Evolutionary conservation across 2,888 invertebrate genomes (phyloP).

Genomic region (Automeris io): DNA sequence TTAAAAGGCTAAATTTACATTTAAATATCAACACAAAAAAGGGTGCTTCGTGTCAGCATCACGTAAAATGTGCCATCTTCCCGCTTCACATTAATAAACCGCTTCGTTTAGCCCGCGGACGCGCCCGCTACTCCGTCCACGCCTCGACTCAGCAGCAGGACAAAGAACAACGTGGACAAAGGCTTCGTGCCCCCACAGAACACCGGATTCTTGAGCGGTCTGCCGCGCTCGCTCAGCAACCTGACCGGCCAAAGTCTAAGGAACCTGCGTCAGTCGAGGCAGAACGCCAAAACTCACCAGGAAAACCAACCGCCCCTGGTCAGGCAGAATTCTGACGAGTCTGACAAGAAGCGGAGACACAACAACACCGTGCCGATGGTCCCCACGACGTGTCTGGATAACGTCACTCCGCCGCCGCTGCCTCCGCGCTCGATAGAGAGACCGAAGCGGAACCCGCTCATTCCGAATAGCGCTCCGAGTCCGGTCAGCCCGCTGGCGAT

Average conservation of each 20-base stretch:
- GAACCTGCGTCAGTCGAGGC: slow-evolving; percentile 48
- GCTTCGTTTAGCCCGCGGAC: slow-evolving; percentile 23
- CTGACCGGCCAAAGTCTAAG: slow-evolving; percentile 65
- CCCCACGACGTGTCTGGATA: slow-evolving; percentile 63
- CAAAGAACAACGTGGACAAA: slow-evolving; percentile 26
- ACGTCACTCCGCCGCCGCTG: slow-evolving; percentile 52
- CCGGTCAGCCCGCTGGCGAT: slow-evolving; percentile 38
- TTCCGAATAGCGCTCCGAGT: slow-evolving; percentile 22
- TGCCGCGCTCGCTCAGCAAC: slow-evolving; percentile 66
- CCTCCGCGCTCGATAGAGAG: slow-evolving; percentile 52
- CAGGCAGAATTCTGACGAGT: slow-evolving; percentile 51
- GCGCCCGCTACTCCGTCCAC: slow-evolving; percentile 18
- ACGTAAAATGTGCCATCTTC: slow-evolving; percentile 6
- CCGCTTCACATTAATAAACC: slow-evolving; percentile 12
- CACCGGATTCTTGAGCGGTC: slow-evolving; percentile 59
- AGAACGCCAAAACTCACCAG: slow-evolving; percentile 29
- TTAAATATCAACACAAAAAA: neutral
- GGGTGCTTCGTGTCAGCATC: neutral
- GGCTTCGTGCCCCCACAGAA: slow-evolving; percentile 24
- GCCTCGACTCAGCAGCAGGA: slow-evolving; percentile 21
- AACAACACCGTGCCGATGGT: slow-evolving; percentile 58
- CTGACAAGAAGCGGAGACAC: slow-evolving; percentile 34
- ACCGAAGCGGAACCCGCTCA: slow-evolving; percentile 38
- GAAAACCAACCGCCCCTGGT: slow-evolving; percentile 42
- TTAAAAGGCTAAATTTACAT: neutral